Evolutionary conservation across 53 echinoderm and acorn worm genomes (phyloP).

Genomic region (Arbacia lixula): DNA sequence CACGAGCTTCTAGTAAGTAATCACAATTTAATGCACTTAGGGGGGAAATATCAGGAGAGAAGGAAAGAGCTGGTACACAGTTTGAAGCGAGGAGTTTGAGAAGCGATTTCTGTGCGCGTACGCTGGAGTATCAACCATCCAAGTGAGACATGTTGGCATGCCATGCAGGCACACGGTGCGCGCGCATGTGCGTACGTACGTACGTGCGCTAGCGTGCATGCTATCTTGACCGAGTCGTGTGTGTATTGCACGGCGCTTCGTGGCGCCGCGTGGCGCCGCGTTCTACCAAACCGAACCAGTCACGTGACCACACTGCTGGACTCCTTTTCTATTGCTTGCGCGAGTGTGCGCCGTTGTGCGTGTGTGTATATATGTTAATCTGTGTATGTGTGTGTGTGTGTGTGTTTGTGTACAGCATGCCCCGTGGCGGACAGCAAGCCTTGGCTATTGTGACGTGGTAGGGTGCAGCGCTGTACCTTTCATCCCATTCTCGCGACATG

Average conservation of each 20-base stretch:
- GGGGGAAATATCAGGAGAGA: conserved; percentile 72
- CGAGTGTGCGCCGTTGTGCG: background rate
- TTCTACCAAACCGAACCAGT: conserved; percentile 46
- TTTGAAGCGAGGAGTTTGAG: conserved; percentile 4
- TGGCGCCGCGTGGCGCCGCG: conserved; percentile 28
- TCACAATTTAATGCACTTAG: conserved; percentile 91
- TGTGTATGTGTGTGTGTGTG: conserved; percentile 29
- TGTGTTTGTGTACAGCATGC: background rate
- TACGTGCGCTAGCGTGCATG: conserved; percentile 23
- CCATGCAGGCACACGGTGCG: conserved; percentile 38
- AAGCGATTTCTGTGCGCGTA: conserved; percentile 41
- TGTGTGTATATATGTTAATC: background rate
- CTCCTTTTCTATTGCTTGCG: too few species aligned
- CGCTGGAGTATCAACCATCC: conserved; percentile 20
- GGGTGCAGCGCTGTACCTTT: conserved; percentile 21
- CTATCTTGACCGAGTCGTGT: background rate
- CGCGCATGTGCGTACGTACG: background rate
- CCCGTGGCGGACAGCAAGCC: conserved; percentile 38
- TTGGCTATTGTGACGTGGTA: background rate
- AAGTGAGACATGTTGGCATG: conserved; percentile 51
- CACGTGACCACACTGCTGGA: conserved; percentile 57
- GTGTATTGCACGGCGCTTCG: background rate
- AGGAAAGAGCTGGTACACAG: conserved; percentile 9
- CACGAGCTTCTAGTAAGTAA: conserved; percentile 79
- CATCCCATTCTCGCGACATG: conserved; percentile 68